Conservation (phyloP, 1,140 invertebrate species). For the Macrotrachela quadricornifera region DNA sequence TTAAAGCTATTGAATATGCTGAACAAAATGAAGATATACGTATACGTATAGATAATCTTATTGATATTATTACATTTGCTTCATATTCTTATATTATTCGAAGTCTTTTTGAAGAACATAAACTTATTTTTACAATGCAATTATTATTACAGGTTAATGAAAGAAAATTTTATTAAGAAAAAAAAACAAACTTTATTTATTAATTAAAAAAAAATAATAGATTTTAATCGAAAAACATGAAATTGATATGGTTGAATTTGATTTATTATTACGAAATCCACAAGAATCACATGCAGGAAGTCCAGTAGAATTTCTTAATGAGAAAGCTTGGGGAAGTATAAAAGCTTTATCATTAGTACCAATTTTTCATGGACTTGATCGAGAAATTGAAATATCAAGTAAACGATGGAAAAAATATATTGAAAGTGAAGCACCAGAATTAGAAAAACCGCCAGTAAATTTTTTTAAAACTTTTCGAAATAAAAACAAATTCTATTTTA, state of each 20-base stretch:
- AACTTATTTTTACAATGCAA: neutral
- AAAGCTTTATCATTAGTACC: neutral
- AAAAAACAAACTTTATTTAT: neutral
- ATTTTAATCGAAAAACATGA: conserved; percentile 19
- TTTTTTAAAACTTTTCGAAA: too few species aligned
- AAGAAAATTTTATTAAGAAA: too few species aligned
- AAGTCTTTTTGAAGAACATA: neutral
- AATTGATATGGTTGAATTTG: neutral
- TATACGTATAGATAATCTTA: neutral
- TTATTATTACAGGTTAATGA: neutral
- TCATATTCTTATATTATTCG: neutral
- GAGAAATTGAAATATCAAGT: neutral
- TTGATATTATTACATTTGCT: neutral
- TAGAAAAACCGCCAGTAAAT: too few species aligned
- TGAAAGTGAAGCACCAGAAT: neutral
- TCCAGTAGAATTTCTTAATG: neutral
- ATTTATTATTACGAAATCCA: neutral
- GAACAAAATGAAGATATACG: neutral
- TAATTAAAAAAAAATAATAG: conserved; percentile 39
- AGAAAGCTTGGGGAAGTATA: neutral
- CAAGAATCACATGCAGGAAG: neutral
- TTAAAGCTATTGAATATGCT: neutral
- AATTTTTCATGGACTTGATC: neutral
- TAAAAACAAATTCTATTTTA: conserved; percentile 70
- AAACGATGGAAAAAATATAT: neutral